Conservation (phyloP, 2,888 invertebrate species). For the Linnaemya vulpina region DNA sequence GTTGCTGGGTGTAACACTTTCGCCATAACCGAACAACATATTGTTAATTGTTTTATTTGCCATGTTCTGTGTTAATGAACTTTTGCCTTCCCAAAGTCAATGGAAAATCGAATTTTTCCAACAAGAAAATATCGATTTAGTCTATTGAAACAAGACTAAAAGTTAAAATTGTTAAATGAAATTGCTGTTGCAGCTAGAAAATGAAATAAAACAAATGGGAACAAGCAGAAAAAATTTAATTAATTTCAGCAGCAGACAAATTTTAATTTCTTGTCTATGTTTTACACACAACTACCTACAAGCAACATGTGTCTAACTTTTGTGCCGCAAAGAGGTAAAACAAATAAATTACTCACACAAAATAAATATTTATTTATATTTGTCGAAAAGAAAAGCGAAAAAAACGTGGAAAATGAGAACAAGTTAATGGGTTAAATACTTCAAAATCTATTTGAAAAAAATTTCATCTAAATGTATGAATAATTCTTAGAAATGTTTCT, state of each 20-base stretch:
- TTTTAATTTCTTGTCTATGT: background rate
- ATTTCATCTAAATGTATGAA: constrained; percentile 15
- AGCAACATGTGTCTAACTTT: constrained; percentile 59
- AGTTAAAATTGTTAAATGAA: background rate
- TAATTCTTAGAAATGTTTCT: constrained; percentile 38
- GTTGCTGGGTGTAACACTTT: background rate
- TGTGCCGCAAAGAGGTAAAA: constrained; percentile 7
- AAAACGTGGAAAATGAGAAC: background rate
- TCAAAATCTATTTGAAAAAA: constrained; percentile 22
- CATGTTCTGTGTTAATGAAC: constrained; percentile 1
- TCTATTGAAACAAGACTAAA: background rate
- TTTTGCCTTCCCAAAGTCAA: background rate
- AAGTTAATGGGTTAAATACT: constrained; percentile 6
- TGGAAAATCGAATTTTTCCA: constrained; percentile 8
- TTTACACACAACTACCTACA: constrained; percentile 35
- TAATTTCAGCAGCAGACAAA: background rate
- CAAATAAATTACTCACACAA: constrained; percentile 1
- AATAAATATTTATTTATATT: constrained; percentile 21
- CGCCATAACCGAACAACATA: background rate
- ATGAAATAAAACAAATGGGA: background rate
- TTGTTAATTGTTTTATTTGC: background rate
- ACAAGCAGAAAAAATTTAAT: background rate
- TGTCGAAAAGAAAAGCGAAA: background rate
- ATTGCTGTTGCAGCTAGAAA: background rate
- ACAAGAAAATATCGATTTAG: background rate